phyloP scores from a whole-genome alignment of 2,113 vertebrate species.

The Ceyx margarethae region DNA sequence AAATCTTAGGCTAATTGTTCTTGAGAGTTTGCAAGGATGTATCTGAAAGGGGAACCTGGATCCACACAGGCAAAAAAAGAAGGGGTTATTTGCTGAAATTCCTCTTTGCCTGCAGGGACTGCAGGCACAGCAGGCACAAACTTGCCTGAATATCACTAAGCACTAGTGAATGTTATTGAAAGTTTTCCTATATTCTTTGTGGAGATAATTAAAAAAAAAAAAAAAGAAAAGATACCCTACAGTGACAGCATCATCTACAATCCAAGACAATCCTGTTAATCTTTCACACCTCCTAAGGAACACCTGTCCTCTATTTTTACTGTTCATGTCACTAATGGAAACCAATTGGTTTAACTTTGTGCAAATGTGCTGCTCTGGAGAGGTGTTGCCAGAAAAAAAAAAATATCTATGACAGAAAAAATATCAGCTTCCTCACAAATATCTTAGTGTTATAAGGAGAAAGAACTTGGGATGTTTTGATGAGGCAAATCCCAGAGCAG shows the following conservation, averaged over 20 bases:
- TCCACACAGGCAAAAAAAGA: neutral
- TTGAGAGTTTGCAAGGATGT: neutral
- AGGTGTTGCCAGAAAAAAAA: neutral
- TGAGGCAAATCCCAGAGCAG: neutral
- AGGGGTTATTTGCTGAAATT: constrained; percentile 6
- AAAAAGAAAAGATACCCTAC: neutral
- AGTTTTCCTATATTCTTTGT: neutral
- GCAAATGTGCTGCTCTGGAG: neutral
- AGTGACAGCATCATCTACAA: constrained; percentile 19
- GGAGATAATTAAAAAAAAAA: neutral
- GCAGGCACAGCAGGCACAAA: constrained; percentile 10
- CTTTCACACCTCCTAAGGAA: constrained; percentile 63
- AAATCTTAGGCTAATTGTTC: neutral
- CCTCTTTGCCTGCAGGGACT: neutral
- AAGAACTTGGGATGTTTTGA: neutral
- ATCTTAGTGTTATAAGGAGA: neutral
- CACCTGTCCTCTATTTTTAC: constrained; percentile 60
- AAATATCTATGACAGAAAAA: neutral
- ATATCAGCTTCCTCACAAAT: neutral
- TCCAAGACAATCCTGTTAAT: constrained; percentile 59
- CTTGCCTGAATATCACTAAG: constrained; percentile 21
- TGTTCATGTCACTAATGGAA: constrained; percentile 49
- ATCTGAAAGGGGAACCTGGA: neutral
- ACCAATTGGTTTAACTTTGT: constrained; percentile 50
- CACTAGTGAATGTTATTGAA: neutral